Conservation (phyloP, 2,113 vertebrate species). For the Oncorhynchus nerka region DNA sequence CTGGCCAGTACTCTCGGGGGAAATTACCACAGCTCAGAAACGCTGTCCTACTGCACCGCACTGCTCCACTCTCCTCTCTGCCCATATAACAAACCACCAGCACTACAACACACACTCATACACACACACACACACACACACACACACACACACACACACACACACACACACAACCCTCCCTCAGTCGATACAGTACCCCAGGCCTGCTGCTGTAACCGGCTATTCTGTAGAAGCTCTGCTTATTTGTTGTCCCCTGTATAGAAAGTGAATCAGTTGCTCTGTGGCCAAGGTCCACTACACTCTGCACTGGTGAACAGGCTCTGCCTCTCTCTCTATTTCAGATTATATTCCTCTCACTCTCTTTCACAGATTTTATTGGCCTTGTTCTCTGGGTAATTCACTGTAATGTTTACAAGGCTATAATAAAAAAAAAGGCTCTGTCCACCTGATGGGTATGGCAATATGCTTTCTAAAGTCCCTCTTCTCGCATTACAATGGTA, state of each 20-base stretch:
- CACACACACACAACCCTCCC: slow-evolving; percentile 2
- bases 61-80: slow-evolving; percentile 37
- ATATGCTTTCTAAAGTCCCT: background rate
- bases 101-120: slow-evolving; percentile 5
- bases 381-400: background rate
- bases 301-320: background rate
- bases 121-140: slow-evolving; percentile 16
- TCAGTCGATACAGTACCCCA: background rate
- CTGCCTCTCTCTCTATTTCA: background rate
- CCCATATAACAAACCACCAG: slow-evolving; percentile 22
- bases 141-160: slow-evolving; percentile 16
- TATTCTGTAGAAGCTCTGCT: background rate
- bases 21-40: slow-evolving; percentile 71
- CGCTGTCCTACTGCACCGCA: slow-evolving; percentile 59
- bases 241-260: background rate
- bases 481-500: background rate
- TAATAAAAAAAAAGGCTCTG: background rate
- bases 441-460: background rate
- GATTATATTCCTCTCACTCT: background rate
- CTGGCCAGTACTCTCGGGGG: slow-evolving; percentile 69
- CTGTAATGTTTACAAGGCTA: too few species aligned
- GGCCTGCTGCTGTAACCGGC: background rate
- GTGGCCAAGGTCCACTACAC: background rate
- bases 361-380: background rate
- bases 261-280: background rate